These are phyloP conservation scores for Garra rufa DNA, from an alignment of 2,113 vertebrate genomes.

Conservation along the genomic window DNA sequence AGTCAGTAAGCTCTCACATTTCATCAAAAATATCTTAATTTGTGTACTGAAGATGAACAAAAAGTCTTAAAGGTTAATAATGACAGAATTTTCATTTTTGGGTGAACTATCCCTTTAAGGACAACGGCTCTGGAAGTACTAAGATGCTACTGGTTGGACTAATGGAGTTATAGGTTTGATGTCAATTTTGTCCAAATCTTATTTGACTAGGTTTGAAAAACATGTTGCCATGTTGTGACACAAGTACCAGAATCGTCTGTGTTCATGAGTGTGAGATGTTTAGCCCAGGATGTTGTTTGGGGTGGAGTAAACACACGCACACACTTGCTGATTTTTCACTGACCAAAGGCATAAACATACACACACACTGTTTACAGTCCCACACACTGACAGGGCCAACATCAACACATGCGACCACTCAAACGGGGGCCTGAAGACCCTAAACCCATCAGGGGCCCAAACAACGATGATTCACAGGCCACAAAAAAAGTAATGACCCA, in stretches of 20 bases:
- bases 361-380: conserved; percentile 33
- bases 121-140: neutral
- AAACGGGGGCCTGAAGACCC: conserved; percentile 30
- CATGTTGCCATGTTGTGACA: too few species aligned
- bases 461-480: conserved; percentile 30
- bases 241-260: neutral
- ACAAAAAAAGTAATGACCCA: conserved; percentile 20
- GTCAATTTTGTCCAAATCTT: neutral
- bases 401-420: conserved; percentile 22
- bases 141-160: neutral
- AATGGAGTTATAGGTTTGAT: neutral
- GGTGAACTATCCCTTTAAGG: too few species aligned
- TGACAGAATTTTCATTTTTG: too few species aligned
- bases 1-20: too few species aligned
- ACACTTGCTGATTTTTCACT: conserved; percentile 17
- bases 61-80: too few species aligned
- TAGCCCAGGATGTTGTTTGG: conserved; percentile 5
- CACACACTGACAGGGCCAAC: conserved; percentile 24
- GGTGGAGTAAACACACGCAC: conserved; percentile 28
- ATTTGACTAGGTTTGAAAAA: too few species aligned
- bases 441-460: conserved; percentile 30
- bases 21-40: too few species aligned
- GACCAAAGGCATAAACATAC: conserved; percentile 37
- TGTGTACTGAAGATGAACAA: too few species aligned
- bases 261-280: neutral